Conservation (phyloP, 1,140 invertebrate species). For the Bombus ignitus region DNA sequence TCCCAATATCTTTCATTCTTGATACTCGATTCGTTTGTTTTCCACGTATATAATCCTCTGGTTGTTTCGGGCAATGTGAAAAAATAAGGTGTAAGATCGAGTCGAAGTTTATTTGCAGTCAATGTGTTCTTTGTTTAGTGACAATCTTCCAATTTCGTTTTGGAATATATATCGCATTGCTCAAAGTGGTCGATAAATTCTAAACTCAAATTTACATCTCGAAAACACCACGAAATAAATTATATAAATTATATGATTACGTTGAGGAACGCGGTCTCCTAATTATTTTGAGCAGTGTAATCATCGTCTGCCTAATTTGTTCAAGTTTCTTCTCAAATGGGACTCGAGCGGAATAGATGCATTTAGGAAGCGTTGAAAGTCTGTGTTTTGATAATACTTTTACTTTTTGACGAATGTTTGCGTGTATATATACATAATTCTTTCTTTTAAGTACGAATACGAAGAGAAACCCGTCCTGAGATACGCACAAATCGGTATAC, state of each 20-base stretch:
- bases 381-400: constrained; percentile 33
- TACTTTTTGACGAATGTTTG: constrained; percentile 36
- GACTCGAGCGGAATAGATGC: constrained; percentile 2
- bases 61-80: not conserved
- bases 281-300: constrained; percentile 23
- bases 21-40: not conserved
- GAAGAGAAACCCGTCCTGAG: constrained; percentile 41
- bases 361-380: constrained; percentile 30
- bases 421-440: constrained; percentile 7
- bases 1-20: not conserved
- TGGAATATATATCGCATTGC: not conserved
- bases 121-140: constrained; percentile 11
- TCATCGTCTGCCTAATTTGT: not conserved
- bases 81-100: not conserved
- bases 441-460: constrained; percentile 16
- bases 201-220: not conserved
- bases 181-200: constrained; percentile 6
- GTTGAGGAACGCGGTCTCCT: not conserved
- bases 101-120: not conserved
- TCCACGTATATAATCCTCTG: not conserved
- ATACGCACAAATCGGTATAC: constrained; percentile 45
- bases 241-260: not conserved
- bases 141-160: constrained; percentile 20
- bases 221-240: not conserved
- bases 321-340: not conserved